Base-by-base conservation (phyloP, 1,140 invertebrate species). In the Neodiprion pinetum region DNA sequence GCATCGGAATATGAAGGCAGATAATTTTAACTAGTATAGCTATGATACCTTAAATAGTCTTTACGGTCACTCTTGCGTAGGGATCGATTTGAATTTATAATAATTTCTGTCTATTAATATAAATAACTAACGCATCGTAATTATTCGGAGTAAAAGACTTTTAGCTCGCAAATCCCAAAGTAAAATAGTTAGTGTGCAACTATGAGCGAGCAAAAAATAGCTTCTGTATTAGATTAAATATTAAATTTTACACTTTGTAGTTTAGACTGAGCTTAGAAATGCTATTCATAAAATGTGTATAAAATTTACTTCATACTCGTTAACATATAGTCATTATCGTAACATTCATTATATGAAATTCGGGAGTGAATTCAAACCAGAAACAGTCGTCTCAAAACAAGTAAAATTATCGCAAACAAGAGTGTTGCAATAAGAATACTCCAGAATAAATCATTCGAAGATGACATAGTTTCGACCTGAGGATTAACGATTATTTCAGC, bases 401-500 rank as follows among this genome's bases (percentile, higher is more conserved):
- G 81, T 40, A 88, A 49, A 78, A 87, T 82, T 73, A 89, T 89
- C 50, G 84, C 86, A 12, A 79, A 86, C 40, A 87, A 53, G 73
- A 89, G 78, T 10, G 79, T 82, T 48, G 79, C 79, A 74, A 88
- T 87, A 0, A 88, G 77, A 71, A 86, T 83, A 77, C 78, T 88
- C 86, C 87, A 88, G 74, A 87, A 81, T 69, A 87, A 74, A 71
- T 88, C 85, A 48, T 87, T 88, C 7, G 82, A 84, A 40, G 85
- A 88, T 5, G 82, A 84, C 80, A 86, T 83, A 12, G 79, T 83
- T 73, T 84, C 82, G 69, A 83, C 61, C 68, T 83, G 81, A 48
- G 80, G 79, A 78, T 82, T 86, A 40, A 81, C 9, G 71, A 81
- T 80, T 47, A 81, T 74, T 70, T 84, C 81, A 49, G 80, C 28